phyloP scores from a whole-genome alignment of 2,797 vertebrate species.

The Garrulus glandarius region DNA sequence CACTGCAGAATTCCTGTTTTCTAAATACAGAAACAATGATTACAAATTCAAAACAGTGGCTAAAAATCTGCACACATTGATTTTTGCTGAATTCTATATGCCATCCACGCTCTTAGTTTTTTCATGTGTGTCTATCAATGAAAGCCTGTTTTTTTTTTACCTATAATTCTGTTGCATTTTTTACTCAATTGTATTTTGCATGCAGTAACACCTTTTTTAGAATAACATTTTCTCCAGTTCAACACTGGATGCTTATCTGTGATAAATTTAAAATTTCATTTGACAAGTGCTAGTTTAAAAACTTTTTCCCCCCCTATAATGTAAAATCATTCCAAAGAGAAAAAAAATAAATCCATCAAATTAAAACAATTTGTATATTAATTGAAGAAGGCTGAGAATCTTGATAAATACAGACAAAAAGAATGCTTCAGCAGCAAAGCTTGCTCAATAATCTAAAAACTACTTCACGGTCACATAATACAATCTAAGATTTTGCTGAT shows the following conservation, averaged over 20 bases:
- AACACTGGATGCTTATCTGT: not conserved
- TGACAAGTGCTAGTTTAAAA: not conserved
- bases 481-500: not conserved
- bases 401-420: not conserved
- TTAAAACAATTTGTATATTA: not conserved
- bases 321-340: not conserved
- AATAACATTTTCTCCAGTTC: not conserved
- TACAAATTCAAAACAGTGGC: not conserved
- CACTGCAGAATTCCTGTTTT: not conserved
- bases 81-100: not conserved
- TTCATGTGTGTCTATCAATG: not conserved
- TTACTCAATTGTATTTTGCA: not conserved
- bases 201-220: not conserved
- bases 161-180: not conserved
- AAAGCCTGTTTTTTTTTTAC: not conserved
- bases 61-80: not conserved
- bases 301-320: not conserved
- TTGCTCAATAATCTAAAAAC: not conserved
- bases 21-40: not conserved
- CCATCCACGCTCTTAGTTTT: not conserved
- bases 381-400: not conserved
- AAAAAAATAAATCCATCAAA: not conserved
- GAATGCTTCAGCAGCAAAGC: not conserved
- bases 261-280: not conserved
- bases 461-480: not conserved